Base-by-base conservation (phyloP, 2,113 vertebrate species). In the Baryphthengus martii region DNA sequence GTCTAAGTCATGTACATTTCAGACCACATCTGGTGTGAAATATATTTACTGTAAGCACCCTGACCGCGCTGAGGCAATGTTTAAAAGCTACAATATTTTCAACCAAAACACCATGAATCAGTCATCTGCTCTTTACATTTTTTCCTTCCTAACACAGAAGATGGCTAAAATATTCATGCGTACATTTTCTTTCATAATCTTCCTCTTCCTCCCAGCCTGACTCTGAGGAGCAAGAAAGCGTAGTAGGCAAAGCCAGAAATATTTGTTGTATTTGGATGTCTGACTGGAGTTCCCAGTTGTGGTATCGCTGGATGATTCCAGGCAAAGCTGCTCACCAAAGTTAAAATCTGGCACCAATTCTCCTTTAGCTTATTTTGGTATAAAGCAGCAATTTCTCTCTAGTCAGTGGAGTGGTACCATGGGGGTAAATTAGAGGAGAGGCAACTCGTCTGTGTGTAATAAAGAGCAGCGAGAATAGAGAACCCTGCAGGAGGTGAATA, bases 11-110 rank as follows among this genome's bases (percentile, higher is more conserved):
- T 73, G 59, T 75, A 66, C 25, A 19, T 77, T 52, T 35, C 75
- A 85, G 84, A 81, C 45, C 83, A 95, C 88, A 94, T 91, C 83
- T 96, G 91, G 63, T 68, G 52, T 75, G 90, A 95, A 90, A 90
- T 45, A 5, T 80, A 92, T 95, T 95, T 93, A 93, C 83, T 11
- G 2, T 90, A 82, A 96, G 89, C 93, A 91, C 71, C 72, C 66
- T 0, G 7, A 80, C 85, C 67, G 92, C 88, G 95, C 67, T 88
- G 83, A 93, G 94, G 76, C 76, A 92, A 85, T 83, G 52, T 95
- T 95, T 90, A 80, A 95, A 92, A 89, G 56, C 85, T 85, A 17
- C 83, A 55, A 52, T 55, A 35, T 94, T 88, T 96, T 96, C 84
- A 75, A 59, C 82, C 53, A 59, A 95, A 96, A 88, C 88, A 85